Conservation (phyloP, 2,888 invertebrate species). For the Rosalia funebris region DNA sequence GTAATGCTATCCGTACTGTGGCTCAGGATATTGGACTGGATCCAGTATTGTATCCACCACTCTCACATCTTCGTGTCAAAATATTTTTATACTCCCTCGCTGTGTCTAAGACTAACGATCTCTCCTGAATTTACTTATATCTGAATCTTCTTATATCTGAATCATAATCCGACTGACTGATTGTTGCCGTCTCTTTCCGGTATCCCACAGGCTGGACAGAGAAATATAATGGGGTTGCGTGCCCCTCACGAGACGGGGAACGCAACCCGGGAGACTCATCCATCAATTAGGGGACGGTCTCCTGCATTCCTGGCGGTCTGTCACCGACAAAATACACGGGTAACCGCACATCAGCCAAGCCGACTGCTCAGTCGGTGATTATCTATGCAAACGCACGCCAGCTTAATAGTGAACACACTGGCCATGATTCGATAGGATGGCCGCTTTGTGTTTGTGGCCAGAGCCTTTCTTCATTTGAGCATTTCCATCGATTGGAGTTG, state of each 20-base stretch:
- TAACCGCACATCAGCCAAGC: slow-evolving; percentile 54
- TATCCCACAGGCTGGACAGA: neutral
- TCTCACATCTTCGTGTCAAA: no score
- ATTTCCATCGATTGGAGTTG: no score
- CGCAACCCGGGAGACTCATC: slow-evolving; percentile 54
- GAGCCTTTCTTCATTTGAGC: neutral
- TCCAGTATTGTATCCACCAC: no score
- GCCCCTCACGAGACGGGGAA: neutral
- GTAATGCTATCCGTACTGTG: no score
- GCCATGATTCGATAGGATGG: neutral
- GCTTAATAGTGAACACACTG: no score
- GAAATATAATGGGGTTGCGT: neutral
- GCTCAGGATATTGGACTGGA: no score
- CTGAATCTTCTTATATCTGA: no score
- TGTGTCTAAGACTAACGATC: no score
- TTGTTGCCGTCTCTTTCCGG: neutral
- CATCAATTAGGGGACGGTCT: slow-evolving; percentile 58
- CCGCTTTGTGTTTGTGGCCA: neutral
- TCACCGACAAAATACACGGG: slow-evolving; percentile 56
- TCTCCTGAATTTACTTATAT: no score
- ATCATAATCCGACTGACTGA: no score
- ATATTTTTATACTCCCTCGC: no score
- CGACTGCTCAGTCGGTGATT: slow-evolving; percentile 47
- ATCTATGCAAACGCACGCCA: slow-evolving; percentile 28
- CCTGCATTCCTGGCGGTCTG: slow-evolving; percentile 57